These are phyloP conservation scores for Gari tellinella DNA, from an alignment of 2,888 invertebrate genomes.

Conservation along the genomic window DNA sequence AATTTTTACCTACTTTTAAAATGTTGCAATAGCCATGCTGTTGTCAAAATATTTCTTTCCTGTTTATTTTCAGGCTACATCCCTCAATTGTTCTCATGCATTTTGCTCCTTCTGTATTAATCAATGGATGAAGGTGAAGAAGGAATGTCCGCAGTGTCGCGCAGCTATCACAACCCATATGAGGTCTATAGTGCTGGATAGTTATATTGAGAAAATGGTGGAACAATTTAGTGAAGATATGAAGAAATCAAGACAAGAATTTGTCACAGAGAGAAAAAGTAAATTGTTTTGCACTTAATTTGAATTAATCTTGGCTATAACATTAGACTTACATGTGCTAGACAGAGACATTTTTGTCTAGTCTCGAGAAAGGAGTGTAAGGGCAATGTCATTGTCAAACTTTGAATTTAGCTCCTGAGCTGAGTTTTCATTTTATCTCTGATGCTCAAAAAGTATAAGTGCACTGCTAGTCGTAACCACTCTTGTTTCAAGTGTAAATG, in stretches of 20 bases:
- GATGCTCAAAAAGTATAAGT: too few species aligned
- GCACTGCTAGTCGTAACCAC: too few species aligned
- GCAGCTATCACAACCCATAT: slow-evolving; percentile 72
- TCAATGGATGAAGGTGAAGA: slow-evolving; percentile 89
- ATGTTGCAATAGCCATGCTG: not conserved
- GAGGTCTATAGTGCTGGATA: slow-evolving; percentile 87
- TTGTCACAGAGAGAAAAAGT: slow-evolving; percentile 86
- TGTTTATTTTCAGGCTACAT: slow-evolving; percentile 86
- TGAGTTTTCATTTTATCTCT: too few species aligned
- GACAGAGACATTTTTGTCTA: too few species aligned
- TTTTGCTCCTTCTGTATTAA: slow-evolving; percentile 90
- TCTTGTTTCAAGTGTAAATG: too few species aligned
- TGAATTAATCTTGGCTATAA: not conserved
- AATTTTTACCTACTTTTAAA: too few species aligned
- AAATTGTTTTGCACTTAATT: not conserved
- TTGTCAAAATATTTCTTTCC: slow-evolving; percentile 7
- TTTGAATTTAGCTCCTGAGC: too few species aligned
- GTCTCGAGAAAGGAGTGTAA: too few species aligned
- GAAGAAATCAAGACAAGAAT: slow-evolving; percentile 86
- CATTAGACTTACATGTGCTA: too few species aligned
- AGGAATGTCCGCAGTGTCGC: slow-evolving; percentile 90
- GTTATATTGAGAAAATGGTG: slow-evolving; percentile 90
- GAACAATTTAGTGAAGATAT: slow-evolving; percentile 88
- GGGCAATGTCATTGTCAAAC: too few species aligned
- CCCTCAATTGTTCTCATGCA: slow-evolving; percentile 90